Evolutionary conservation across 2,888 invertebrate genomes (phyloP).

Genomic region (Tribolium freemani): DNA sequence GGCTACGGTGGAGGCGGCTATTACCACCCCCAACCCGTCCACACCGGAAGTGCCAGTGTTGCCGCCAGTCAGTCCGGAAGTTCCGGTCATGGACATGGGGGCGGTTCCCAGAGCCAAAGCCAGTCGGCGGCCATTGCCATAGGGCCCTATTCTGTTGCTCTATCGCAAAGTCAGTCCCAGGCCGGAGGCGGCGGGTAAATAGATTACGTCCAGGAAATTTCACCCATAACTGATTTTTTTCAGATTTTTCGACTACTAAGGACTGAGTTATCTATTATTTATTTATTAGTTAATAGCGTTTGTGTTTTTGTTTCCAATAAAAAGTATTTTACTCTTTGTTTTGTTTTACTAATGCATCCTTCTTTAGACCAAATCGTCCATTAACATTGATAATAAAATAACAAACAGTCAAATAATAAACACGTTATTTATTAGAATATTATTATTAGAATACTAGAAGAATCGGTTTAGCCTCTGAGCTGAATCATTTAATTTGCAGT

Average conservation of each 20-base stretch:
- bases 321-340: background rate
- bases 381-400: too few species aligned
- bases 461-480: too few species aligned
- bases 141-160: constrained; percentile 35
- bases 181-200: constrained; percentile 20
- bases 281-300: constrained; percentile 6
- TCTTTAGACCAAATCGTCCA: background rate
- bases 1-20: background rate
- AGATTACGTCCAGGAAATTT: background rate
- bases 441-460: too few species aligned
- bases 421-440: too few species aligned
- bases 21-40: constrained; percentile 11
- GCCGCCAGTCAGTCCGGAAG: constrained; percentile 29
- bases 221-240: background rate
- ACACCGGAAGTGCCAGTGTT: constrained; percentile 24
- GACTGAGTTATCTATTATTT: constrained; percentile 19
- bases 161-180: constrained; percentile 39
- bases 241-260: constrained; percentile 27
- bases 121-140: constrained; percentile 27
- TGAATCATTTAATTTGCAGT: too few species aligned
- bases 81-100: constrained; percentile 14
- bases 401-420: too few species aligned
- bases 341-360: background rate
- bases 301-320: background rate
- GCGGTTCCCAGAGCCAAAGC: constrained; percentile 15